A percentile compares a stretch with the other conserved stretches of the same genome.
These are phyloP conservation scores for Heliconius charithonia DNA, from an alignment of 2,888 invertebrate genomes.

Conservation along the genomic window DNA sequence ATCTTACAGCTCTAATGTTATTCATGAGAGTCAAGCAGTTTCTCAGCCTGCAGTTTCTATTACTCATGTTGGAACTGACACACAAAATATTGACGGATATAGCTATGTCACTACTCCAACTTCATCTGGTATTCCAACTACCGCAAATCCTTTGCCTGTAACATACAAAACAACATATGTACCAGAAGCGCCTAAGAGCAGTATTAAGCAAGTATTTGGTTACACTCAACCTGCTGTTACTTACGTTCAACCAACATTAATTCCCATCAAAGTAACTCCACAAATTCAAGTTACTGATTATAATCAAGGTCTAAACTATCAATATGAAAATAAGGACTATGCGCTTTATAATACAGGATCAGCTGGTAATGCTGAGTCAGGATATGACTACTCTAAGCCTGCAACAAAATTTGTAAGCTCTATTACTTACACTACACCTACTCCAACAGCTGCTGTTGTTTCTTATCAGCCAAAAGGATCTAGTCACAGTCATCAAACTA, in stretches of 20 bases:
- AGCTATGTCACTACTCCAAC: constrained; percentile 72
- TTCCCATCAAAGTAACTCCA: constrained; percentile 63
- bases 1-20: constrained; percentile 45
- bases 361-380: constrained; percentile 46
- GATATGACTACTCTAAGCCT: constrained; percentile 64
- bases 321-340: constrained; percentile 57
- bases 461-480: constrained; percentile 70
- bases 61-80: constrained; percentile 70
- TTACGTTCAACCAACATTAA: constrained; percentile 69
- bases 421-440: constrained; percentile 64
- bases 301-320: constrained; percentile 64
- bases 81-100: constrained; percentile 68
- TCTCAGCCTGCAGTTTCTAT: constrained; percentile 72
- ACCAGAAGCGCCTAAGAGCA: constrained; percentile 70
- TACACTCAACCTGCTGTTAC: constrained; percentile 74
- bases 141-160: constrained; percentile 71
- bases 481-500: constrained; percentile 66
- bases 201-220: constrained; percentile 75
- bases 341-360: constrained; percentile 44
- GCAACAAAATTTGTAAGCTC: constrained; percentile 72
- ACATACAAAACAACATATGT: constrained; percentile 74
- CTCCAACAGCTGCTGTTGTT: constrained; percentile 65
- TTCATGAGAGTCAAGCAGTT: constrained; percentile 60
- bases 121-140: constrained; percentile 74
- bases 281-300: constrained; percentile 62